Evolutionary conservation across 1,140 invertebrate genomes (phyloP), one percentile per base, ranked within the genome.

Genomic region (Drosophila willistoni): DNA sequence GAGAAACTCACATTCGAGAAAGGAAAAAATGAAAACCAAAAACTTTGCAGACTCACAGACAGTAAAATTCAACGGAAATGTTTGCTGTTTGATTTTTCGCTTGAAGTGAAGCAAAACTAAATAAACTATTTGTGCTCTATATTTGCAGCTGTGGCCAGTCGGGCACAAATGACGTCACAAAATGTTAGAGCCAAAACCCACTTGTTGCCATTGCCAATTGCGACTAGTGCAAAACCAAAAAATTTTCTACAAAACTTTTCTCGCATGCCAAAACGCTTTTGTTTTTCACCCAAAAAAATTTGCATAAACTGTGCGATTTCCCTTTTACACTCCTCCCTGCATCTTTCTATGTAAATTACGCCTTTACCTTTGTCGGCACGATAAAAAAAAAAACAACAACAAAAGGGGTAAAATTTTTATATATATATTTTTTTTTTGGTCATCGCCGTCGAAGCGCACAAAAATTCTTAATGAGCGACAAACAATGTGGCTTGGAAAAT

Each of bases 401-500:
- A 42, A 47, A 63, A 60, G 29, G 29, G 29, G 1, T 7, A 6
- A 29, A 6, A 29, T 0, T 29, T 29, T 6, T 29, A 6, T 29
- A 29, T 29, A 5, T 6, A 29, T 29, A 7, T 29, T 41, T 17
- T 13, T 51, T 14, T 44, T 68, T 72, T 77, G 61, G 75, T 71
- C 73, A 71, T n/a, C 66, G 59, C 69, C 79, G 77, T 69, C 76
- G 82, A 86, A 81, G 82, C 82, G 74, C 75, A 76, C 76, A 87
- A 79, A 75, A 86, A 87, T 86, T 71, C 83, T 71, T 86, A 86
- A 86, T 86, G 83, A 86, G 83, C 79, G 70, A 69, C 83, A 87
- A 83, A 81, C 79, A 87, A 87, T 82, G 83, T 51, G 78, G 29
- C 25, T 39, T n/a, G 34, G 25, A 13, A 22, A 44, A 5, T 36